These are phyloP conservation scores for Dermochelys coriacea DNA, from an alignment of 2,797 vertebrate genomes.

Conservation along the genomic window DNA sequence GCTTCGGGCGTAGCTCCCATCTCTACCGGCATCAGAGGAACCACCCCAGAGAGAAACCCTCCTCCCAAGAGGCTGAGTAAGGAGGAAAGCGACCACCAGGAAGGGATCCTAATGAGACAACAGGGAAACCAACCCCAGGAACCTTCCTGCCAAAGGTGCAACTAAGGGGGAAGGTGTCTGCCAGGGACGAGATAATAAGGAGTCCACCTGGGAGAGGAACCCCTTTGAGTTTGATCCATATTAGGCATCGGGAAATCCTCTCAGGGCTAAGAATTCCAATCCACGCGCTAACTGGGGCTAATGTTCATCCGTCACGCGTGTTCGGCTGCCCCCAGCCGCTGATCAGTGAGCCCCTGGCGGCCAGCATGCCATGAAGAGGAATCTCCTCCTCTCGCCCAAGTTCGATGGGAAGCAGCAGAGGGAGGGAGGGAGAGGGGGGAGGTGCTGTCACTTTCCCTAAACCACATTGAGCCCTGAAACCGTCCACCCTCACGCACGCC, in stretches of 20 bases:
- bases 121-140: not conserved
- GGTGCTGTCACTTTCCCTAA: not conserved
- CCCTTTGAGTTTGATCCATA: not conserved
- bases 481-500: not conserved
- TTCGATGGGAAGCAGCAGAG: not conserved
- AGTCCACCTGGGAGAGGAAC: not conserved
- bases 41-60: constrained; percentile 75
- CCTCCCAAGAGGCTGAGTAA: constrained; percentile 62
- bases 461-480: not conserved
- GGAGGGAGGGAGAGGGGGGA: not conserved
- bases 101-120: not conserved
- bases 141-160: too few relatives aligned
- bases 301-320: too few relatives aligned
- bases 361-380: not conserved
- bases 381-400: not conserved
- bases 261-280: too few relatives aligned
- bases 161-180: too few relatives aligned
- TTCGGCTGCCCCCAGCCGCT: too few relatives aligned
- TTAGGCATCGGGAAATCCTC: too few relatives aligned
- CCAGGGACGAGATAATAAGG: too few relatives aligned
- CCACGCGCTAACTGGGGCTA: too few relatives aligned
- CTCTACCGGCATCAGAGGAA: constrained; percentile 83
- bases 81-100: constrained; percentile 71
- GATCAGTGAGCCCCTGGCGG: too few relatives aligned
- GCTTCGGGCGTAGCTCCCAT: constrained; percentile 83